Base-by-base conservation (phyloP, 2,113 vertebrate genomes). In the Coryphaenoides rupestris region DNA sequence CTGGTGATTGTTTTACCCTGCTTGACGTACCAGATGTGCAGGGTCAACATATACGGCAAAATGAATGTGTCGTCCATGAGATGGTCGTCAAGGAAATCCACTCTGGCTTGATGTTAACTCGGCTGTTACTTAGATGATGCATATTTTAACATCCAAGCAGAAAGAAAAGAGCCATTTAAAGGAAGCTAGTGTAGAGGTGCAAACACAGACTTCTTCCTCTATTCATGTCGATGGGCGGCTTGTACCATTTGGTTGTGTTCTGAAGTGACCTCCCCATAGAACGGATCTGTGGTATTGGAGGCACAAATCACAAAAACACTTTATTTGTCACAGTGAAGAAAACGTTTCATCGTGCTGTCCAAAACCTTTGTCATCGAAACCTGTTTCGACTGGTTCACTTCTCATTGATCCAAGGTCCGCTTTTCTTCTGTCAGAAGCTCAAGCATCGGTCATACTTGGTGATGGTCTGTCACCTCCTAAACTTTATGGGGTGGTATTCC, bases 251-350 rank as follows among this genome's bases (percentile, higher is more conserved):
- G 65, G 63, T 62, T 65, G 75, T 82, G 68, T 71, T 76, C 65
- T 77, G 47, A 74, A 73, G 69, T 72, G 76, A 84, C 76, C 80
- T 81, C 72, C 81, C 88, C 90, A 89, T 90, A 90, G 89, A 89
- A 78, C 73, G 76, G 77, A 75, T 75, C 71, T 63, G 64, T 69
- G 62, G 64, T 69, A 77, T 66, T 63, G 77, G 66, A 77, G 80
- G 72, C 74, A 21, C 70, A 69, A 66, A 64, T 63, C 17, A 62
- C 21, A 61, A 45, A 61, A 9, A 49, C 66, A 69, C 72, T 4
- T 24, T 65, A 66, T 73, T 71, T 65, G 60, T 68, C 28, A 45
- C 61, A 28, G 65, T 63, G 24, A 24, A 72, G 65, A 50, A 70
- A 62, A 74, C 64, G 66, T 62, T 59, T 56, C 40, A 77, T 54